Conservation (phyloP, 2,113 vertebrate genomes). For the Mormoops blainvillei region DNA sequence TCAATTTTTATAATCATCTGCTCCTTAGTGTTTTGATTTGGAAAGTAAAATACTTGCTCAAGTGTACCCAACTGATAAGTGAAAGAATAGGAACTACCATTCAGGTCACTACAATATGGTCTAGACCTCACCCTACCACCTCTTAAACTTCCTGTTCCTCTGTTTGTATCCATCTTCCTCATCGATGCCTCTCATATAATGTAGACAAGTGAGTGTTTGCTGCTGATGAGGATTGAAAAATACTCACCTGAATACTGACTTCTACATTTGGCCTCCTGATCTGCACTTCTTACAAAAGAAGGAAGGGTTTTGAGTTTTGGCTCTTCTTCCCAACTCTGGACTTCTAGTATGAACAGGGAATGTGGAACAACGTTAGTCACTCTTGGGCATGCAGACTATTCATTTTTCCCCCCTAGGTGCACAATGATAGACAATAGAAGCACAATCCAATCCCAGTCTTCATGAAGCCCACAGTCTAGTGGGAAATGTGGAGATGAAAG, state of each 20-base stretch:
- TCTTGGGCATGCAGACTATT: background rate
- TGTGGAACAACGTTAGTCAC: background rate
- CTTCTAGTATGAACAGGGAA: background rate
- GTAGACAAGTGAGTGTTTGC: background rate
- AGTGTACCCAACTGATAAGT: background rate
- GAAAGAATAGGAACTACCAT: background rate
- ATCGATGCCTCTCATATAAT: background rate
- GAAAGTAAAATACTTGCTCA: background rate
- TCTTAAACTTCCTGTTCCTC: background rate
- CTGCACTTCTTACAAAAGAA: background rate
- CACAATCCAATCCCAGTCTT: background rate
- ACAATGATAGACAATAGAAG: background rate
- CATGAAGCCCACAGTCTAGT: background rate
- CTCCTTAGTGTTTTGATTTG: background rate
- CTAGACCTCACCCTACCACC: background rate
- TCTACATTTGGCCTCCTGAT: background rate
- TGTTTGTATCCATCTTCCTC: background rate
- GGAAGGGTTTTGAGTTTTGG: background rate
- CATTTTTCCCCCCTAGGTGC: background rate
- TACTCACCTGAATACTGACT: background rate
- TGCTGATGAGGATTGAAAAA: background rate
- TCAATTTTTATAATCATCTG: background rate
- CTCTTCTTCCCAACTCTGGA: background rate
- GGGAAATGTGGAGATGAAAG: background rate
- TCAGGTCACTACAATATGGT: background rate